Evolutionary conservation across 37 sponge, comb jelly and placozoan genomes (phyloP).

Genomic region (Mnemiopsis leidyi): DNA sequence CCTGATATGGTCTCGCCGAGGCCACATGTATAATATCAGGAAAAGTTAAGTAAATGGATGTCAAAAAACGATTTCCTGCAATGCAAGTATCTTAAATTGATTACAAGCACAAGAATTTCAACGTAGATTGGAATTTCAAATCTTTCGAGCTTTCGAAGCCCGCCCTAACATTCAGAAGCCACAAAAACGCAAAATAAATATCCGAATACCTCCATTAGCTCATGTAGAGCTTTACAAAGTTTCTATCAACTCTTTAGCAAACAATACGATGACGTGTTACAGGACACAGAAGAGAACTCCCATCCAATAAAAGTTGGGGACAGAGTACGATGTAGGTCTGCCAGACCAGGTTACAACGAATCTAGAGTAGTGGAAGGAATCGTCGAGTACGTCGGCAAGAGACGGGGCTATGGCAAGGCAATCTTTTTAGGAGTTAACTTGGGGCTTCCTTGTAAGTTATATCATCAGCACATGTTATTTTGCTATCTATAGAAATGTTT

Average conservation of each 20-base stretch:
- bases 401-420: not conserved
- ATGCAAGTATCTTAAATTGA: no score
- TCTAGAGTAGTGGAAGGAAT: conserved; percentile 14
- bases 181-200: not conserved
- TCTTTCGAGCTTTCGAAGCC: no score
- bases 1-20: not conserved
- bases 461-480: not conserved
- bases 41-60: no score
- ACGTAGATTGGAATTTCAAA: no score
- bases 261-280: not conserved
- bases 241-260: not conserved
- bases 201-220: not conserved
- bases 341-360: not conserved
- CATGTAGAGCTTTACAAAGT: not conserved
- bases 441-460: not conserved
- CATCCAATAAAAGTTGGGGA: not conserved
- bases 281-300: not conserved
- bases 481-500: not conserved
- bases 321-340: conserved; percentile 1
- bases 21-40: no score
- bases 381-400: not conserved
- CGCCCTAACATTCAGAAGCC: not conserved
- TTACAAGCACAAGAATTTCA: no score
- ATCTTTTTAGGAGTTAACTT: not conserved
- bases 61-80: no score